A percentile compares a stretch with the other conserved stretches of the same genome.
Conservation (phyloP, 2,113 vertebrate species). For the Ameiurus melas region DNA sequence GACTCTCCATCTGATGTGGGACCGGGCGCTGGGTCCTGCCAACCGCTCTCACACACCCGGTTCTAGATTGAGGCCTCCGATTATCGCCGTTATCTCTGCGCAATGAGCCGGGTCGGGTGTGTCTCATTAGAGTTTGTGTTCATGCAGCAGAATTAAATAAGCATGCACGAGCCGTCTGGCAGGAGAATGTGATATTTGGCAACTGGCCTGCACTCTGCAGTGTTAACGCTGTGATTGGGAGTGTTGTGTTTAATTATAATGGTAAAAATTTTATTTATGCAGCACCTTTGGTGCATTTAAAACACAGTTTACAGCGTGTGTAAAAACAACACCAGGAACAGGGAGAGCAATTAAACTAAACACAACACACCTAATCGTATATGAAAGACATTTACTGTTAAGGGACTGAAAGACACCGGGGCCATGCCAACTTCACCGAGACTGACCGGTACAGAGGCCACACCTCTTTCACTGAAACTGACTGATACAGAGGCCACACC, state of each 20-base stretch:
- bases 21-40: neutral
- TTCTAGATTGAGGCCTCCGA: neutral
- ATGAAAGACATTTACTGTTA: neutral
- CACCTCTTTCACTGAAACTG: neutral
- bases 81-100: constrained; percentile 5
- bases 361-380: neutral
- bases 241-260: constrained; percentile 11
- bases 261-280: constrained; percentile 4
- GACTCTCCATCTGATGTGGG: neutral
- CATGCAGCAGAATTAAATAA: constrained; percentile 29
- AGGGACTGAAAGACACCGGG: neutral
- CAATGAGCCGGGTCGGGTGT: constrained; percentile 2
- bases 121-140: constrained; percentile 20
- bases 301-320: neutral
- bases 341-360: neutral
- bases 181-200: constrained; percentile 18
- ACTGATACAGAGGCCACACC: neutral
- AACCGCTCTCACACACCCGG: neutral
- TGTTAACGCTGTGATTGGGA: neutral
- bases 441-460: neutral
- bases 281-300: neutral
- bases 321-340: neutral
- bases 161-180: constrained; percentile 20
- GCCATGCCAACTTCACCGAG: neutral
- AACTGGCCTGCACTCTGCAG: neutral